These are phyloP conservation scores for Dipus sagitta DNA, from an alignment of 2,797 vertebrate genomes.

Conservation along the genomic window DNA sequence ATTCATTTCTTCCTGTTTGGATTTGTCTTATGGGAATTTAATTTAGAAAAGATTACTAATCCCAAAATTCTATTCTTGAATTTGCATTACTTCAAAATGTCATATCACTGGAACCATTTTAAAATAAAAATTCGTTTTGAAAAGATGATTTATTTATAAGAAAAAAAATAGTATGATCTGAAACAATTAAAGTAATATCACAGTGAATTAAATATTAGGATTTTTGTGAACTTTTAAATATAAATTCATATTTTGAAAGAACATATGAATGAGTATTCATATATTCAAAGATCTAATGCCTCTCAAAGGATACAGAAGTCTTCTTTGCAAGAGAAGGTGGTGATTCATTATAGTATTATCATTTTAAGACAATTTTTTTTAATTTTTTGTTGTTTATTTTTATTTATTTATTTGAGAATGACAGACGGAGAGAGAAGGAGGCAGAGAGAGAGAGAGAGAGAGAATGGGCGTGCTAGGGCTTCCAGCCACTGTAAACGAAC, in stretches of 20 bases:
- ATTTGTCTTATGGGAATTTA: neutral
- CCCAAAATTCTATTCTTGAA: slow-evolving; percentile 21
- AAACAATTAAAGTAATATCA: slow-evolving; percentile 18
- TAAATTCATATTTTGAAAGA: neutral
- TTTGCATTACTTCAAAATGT: slow-evolving; percentile 2
- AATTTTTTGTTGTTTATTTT: too few species aligned
- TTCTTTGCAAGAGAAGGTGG: neutral
- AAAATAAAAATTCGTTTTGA: neutral
- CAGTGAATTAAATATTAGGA: neutral
- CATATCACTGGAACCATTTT: neutral
- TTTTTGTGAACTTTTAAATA: neutral
- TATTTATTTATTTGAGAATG: too few species aligned
- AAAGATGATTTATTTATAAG: neutral
- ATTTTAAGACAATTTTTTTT: slow-evolving; percentile 33
- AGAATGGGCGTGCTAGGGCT: too few species aligned
- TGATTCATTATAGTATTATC: slow-evolving; percentile 29
- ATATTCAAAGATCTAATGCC: neutral
- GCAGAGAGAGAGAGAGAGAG: too few species aligned
- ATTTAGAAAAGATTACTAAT: slow-evolving; percentile 26
- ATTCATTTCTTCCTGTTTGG: slow-evolving; percentile 27
- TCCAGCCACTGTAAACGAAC: too few species aligned
- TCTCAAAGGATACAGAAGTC: neutral
- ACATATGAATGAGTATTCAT: neutral
- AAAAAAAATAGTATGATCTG: slow-evolving; percentile 1
- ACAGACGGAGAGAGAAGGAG: too few species aligned